These are phyloP conservation scores for Lagorchestes hirsutus DNA, from an alignment of 2,797 vertebrate species.

Conservation along the genomic window DNA sequence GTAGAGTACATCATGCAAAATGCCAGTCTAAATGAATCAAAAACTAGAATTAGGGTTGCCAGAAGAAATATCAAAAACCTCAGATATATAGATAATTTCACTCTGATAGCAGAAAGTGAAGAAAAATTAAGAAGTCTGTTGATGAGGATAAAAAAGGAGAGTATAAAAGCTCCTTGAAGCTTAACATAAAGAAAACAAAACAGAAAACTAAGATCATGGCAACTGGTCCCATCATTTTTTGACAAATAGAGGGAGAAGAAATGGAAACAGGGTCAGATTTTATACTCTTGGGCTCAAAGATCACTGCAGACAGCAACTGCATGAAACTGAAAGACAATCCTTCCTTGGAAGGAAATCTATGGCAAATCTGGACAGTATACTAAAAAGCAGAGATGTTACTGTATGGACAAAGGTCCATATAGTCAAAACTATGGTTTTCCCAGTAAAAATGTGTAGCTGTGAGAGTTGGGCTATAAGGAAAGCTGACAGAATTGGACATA, in stretches of 20 bases:
- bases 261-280: neutral
- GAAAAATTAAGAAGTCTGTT: neutral
- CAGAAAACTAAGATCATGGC: too few relatives aligned
- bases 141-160: neutral
- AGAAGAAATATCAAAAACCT: neutral
- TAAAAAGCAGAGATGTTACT: neutral
- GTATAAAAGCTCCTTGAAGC: neutral
- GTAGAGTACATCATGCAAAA: neutral
- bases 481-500: neutral
- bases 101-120: neutral
- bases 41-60: neutral
- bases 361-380: neutral
- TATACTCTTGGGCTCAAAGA: neutral
- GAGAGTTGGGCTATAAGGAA: neutral
- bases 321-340: neutral
- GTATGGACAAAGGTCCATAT: neutral
- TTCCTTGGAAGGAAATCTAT: neutral
- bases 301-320: neutral
- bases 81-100: neutral
- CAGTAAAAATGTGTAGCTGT: neutral
- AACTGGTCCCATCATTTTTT: neutral
- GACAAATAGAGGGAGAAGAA: too few relatives aligned
- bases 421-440: neutral
- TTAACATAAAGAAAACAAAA: neutral
- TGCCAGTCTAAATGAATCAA: neutral